These are phyloP conservation scores for Ochotona princeps DNA, from an alignment of 2,113 vertebrate genomes.

Conservation along the genomic window DNA sequence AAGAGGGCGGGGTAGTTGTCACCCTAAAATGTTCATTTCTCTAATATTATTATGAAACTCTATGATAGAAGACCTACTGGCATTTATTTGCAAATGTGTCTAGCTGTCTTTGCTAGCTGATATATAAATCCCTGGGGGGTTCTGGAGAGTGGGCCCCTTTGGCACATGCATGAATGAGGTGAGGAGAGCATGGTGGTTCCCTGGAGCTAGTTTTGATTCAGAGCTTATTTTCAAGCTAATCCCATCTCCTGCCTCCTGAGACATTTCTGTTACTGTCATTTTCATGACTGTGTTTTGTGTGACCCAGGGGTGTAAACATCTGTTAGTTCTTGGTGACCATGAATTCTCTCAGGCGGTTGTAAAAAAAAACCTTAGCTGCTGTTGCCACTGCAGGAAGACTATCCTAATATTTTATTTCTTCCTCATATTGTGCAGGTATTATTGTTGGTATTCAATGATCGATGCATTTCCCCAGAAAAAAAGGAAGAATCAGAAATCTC, in stretches of 20 bases:
- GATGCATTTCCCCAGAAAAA: slow-evolving; percentile 52
- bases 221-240: slow-evolving; percentile 50
- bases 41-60: background rate
- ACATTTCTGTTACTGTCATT: background rate
- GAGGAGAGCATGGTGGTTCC: slow-evolving; percentile 14
- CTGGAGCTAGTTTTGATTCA: background rate
- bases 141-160: background rate
- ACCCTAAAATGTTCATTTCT: background rate
- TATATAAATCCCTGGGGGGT: background rate
- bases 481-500: slow-evolving; percentile 46
- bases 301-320: background rate
- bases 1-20: background rate
- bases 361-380: background rate
- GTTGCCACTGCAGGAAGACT: background rate
- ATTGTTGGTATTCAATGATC: slow-evolving; percentile 62
- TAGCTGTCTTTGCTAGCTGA: background rate
- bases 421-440: slow-evolving; percentile 36
- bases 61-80: background rate
- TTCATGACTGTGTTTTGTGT: background rate
- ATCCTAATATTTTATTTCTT: slow-evolving; percentile 19
- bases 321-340: background rate
- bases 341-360: background rate
- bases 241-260: background rate
- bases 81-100: background rate
- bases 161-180: slow-evolving; percentile 32